phyloP scores from a whole-genome alignment of 2,797 vertebrate species.

The Macroramphosus scolopax region DNA sequence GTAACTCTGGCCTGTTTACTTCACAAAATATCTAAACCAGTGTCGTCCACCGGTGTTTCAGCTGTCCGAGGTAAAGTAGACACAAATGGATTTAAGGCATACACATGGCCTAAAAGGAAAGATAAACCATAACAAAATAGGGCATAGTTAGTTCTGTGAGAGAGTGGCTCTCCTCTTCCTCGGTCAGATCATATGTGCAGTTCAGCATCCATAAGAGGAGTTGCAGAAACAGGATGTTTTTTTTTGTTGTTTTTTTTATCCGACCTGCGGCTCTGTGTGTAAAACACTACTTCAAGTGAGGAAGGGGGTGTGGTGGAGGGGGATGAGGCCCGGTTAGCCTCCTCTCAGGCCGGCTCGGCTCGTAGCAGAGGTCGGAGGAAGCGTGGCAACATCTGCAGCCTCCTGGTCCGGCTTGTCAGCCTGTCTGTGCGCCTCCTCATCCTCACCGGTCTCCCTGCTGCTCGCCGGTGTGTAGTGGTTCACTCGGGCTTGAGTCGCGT shows the following conservation, averaged over 20 bases:
- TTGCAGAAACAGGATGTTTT: constrained; percentile 39
- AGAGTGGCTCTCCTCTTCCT: neutral
- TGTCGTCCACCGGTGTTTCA: constrained; percentile 44
- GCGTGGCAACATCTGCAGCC: constrained; percentile 28
- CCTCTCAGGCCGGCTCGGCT: constrained; percentile 43
- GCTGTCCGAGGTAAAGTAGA: constrained; percentile 57
- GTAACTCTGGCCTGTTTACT: constrained; percentile 29
- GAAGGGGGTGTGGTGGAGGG: neutral
- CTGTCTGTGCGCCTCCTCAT: constrained; percentile 24
- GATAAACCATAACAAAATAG: constrained; percentile 26
- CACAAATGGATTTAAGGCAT: constrained; percentile 74
- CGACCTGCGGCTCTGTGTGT: constrained; percentile 65
- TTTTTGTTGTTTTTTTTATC: constrained; percentile 53
- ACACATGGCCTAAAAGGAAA: constrained; percentile 61
- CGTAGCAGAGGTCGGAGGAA: constrained; percentile 45
- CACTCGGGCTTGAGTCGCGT: constrained; percentile 15
- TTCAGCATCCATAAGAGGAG: constrained; percentile 54
- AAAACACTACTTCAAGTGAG: constrained; percentile 52
- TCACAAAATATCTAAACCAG: constrained; percentile 37
- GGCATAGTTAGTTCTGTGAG: constrained; percentile 43
- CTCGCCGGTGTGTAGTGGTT: constrained; percentile 25
- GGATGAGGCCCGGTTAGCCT: constrained; percentile 43
- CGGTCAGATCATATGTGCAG: constrained; percentile 44
- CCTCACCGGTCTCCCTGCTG: constrained; percentile 21
- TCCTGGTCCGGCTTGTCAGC: constrained; percentile 31